Evolutionary conservation across 2,888 invertebrate species (phyloP).

Genomic region (Dicyrtomina minuta): DNA sequence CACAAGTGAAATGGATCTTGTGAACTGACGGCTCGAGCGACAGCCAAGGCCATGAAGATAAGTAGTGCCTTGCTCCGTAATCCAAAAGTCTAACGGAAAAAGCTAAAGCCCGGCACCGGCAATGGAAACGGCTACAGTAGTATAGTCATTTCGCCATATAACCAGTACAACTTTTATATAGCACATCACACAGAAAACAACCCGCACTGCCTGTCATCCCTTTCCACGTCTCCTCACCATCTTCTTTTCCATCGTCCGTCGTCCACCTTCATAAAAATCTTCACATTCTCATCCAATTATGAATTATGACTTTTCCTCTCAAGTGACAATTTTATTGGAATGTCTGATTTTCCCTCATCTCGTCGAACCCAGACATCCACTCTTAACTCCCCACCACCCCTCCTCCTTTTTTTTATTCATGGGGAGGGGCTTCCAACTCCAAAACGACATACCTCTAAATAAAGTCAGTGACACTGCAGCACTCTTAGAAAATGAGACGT

Average conservation of each 20-base stretch:
- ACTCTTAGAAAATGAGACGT: too few relatives aligned
- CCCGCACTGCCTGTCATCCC: not conserved
- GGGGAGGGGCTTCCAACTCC: too few relatives aligned
- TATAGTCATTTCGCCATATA: not conserved
- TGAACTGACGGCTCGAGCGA: constrained; percentile 29
- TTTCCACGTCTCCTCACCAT: not conserved
- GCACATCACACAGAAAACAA: not conserved
- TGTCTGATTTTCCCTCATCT: constrained; percentile 38
- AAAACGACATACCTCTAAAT: too few relatives aligned
- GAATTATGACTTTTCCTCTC: constrained; percentile 51
- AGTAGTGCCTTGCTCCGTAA: constrained; percentile 12
- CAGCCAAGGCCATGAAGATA: constrained; percentile 26
- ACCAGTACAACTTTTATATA: not conserved
- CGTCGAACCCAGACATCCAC: constrained; percentile 53
- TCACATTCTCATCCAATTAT: constrained; percentile 48
- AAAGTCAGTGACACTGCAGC: too few relatives aligned
- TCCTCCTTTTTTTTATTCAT: constrained; percentile 17
- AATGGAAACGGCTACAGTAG: not conserved
- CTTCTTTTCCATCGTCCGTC: too few relatives aligned
- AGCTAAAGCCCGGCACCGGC: not conserved
- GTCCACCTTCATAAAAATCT: too few relatives aligned
- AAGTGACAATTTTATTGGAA: constrained; percentile 54
- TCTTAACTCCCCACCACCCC: constrained; percentile 26
- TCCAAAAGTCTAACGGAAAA: too few relatives aligned
- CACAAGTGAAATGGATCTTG: constrained; percentile 45